Conservation (phyloP, 2,797 vertebrate species). For the Intellagama lesueurii region DNA sequence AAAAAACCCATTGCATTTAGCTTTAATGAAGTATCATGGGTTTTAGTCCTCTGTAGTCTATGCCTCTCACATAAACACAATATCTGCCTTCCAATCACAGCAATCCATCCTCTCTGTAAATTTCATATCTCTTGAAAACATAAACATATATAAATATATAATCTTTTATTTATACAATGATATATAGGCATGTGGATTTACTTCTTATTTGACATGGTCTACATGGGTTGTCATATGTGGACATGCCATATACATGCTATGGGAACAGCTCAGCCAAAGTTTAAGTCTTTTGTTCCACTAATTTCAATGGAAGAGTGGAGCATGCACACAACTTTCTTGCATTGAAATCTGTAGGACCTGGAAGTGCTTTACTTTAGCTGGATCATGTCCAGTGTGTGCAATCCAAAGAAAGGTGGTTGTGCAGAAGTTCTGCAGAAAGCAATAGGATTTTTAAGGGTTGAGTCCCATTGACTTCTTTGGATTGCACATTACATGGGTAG, state of each 20-base stretch:
- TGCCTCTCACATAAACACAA: slow-evolving; percentile 67
- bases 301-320: not conserved
- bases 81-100: slow-evolving; percentile 67
- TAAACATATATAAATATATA: slow-evolving; percentile 87
- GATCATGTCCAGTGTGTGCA: slow-evolving; percentile 3
- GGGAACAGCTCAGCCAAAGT: not conserved
- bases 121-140: slow-evolving; percentile 81
- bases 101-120: slow-evolving; percentile 77
- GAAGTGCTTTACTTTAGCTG: slow-evolving; percentile 15
- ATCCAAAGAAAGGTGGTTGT: not conserved
- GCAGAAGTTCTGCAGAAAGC: not conserved
- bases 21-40: slow-evolving; percentile 40
- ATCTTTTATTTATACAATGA: slow-evolving; percentile 83
- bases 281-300: slow-evolving; percentile 1
- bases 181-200: slow-evolving; percentile 80
- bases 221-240: slow-evolving; percentile 75
- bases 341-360: not conserved
- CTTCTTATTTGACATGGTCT: slow-evolving; percentile 75
- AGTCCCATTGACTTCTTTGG: not conserved
- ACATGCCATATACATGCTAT: slow-evolving; percentile 76
- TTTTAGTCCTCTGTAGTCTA: slow-evolving; percentile 59
- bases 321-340: not conserved
- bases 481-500: slow-evolving; percentile 61
- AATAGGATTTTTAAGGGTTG: not conserved
- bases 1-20: slow-evolving; percentile 52